A percentile compares a stretch with the other conserved stretches of the same genome.
Evolutionary conservation across 2,113 vertebrate genomes (phyloP).

Genomic region (Amphiprion percula): DNA sequence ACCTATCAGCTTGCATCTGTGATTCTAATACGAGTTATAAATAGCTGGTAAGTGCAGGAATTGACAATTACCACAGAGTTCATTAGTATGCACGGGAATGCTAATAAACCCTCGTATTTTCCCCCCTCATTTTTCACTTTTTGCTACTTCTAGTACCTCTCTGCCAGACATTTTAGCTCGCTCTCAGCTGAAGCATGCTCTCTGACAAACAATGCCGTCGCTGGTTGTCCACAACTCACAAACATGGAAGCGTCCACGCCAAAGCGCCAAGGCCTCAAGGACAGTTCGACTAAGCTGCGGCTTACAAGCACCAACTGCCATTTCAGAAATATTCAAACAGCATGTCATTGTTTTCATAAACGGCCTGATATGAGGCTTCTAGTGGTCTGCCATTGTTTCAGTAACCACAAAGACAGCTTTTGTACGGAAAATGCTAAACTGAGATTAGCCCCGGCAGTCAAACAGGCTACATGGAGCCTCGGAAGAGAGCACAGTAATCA

Average conservation of each 20-base stretch:
- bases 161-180: too few species aligned
- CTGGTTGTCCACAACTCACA: slow-evolving; percentile 11
- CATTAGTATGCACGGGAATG: slow-evolving; percentile 33
- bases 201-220: background rate
- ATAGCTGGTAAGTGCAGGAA: slow-evolving; percentile 14
- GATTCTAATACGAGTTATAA: slow-evolving; percentile 23
- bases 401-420: slow-evolving; percentile 69
- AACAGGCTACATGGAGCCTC: slow-evolving; percentile 49
- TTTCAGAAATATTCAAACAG: slow-evolving; percentile 37
- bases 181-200: too few species aligned
- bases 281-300: slow-evolving; percentile 43
- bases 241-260: background rate
- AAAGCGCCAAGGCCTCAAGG: slow-evolving; percentile 27
- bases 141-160: too few species aligned
- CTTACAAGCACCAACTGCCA: slow-evolving; percentile 64
- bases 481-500: slow-evolving; percentile 45
- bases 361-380: slow-evolving; percentile 54
- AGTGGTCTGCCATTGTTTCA: slow-evolving; percentile 63
- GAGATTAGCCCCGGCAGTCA: slow-evolving; percentile 70
- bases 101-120: slow-evolving; percentile 1
- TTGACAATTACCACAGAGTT: slow-evolving; percentile 4
- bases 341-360: slow-evolving; percentile 58
- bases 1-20: slow-evolving; percentile 11
- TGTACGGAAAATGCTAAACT: slow-evolving; percentile 81
- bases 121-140: too few species aligned